These are phyloP conservation scores for Ptycholaimellus sp. DNA, from an alignment of 2,888 invertebrate genomes.

Conservation along the genomic window DNA sequence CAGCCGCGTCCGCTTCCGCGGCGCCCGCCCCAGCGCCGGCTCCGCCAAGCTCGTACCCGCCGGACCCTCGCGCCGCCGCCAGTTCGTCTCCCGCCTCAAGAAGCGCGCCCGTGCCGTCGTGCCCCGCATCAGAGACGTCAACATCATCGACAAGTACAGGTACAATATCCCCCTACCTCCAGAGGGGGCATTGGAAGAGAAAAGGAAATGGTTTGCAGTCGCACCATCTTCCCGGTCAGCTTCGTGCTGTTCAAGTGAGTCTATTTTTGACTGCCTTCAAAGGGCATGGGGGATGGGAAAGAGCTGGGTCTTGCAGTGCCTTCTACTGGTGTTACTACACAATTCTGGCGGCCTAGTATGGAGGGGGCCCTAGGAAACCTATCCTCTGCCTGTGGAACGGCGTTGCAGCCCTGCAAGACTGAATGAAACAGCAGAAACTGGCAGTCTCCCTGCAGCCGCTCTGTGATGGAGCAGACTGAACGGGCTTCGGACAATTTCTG, in stretches of 20 bases:
- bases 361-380: too few relatives aligned
- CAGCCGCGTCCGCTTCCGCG: too few relatives aligned
- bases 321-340: constrained; percentile 18
- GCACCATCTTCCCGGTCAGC: constrained; percentile 76
- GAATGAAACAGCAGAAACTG: too few relatives aligned
- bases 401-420: too few relatives aligned
- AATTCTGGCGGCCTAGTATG: constrained; percentile 7
- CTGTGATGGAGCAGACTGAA: too few relatives aligned
- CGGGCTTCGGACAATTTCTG: too few relatives aligned
- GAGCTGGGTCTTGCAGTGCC: constrained; percentile 9
- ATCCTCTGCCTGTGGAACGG: too few relatives aligned
- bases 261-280: constrained; percentile 35
- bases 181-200: too few relatives aligned
- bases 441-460: too few relatives aligned
- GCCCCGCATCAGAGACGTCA: constrained; percentile 88
- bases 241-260: constrained; percentile 78
- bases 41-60: too few relatives aligned
- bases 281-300: neutral
- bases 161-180: too few relatives aligned
- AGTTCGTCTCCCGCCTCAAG: neutral
- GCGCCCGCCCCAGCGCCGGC: too few relatives aligned
- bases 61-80: neutral
- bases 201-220: constrained; percentile 57
- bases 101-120: constrained; percentile 32
- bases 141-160: constrained; percentile 89